Percentiles rank a stretch among this genome's conserved stretches.
These are phyloP conservation scores for Drosophila sproati DNA, from an alignment of 1,140 invertebrate genomes.

Conservation along the genomic window DNA sequence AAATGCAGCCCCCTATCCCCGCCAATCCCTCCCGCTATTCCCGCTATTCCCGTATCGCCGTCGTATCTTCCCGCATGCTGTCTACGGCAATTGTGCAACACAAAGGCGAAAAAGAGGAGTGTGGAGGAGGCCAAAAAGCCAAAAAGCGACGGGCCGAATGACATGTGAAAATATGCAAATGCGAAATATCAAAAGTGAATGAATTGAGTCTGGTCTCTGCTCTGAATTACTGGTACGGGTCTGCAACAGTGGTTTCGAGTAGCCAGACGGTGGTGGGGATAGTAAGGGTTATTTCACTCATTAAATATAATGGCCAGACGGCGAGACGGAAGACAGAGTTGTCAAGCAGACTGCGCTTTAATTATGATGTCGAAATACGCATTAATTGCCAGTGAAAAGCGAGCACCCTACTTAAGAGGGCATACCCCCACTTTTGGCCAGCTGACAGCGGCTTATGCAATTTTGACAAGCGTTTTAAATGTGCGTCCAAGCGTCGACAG, in stretches of 20 bases:
- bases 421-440: slow-evolving; percentile 23
- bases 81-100: slow-evolving; percentile 64
- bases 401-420: slow-evolving; percentile 28
- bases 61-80: slow-evolving; percentile 50
- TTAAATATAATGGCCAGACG: slow-evolving; percentile 77
- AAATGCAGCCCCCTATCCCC: slow-evolving; percentile 3
- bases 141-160: slow-evolving; percentile 61
- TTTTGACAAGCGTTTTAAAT: slow-evolving; percentile 79
- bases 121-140: slow-evolving; percentile 63
- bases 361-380: slow-evolving; percentile 82
- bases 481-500: slow-evolving; percentile 72
- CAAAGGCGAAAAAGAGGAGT: slow-evolving; percentile 66
- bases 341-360: slow-evolving; percentile 66
- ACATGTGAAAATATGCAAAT: slow-evolving; percentile 83
- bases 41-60: not conserved
- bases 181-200: slow-evolving; percentile 78
- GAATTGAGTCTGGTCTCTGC: slow-evolving; percentile 57
- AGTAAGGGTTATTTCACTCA: slow-evolving; percentile 49
- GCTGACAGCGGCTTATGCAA: slow-evolving; percentile 74
- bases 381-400: slow-evolving; percentile 76
- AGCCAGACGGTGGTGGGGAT: not conserved
- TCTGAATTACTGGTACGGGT: slow-evolving; percentile 43
- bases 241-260: not conserved
- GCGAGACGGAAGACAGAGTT: slow-evolving; percentile 64
- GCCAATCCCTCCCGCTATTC: too few species aligned